Conservation (phyloP, 2,888 invertebrate genomes). For the Conchocele bisecta region DNA sequence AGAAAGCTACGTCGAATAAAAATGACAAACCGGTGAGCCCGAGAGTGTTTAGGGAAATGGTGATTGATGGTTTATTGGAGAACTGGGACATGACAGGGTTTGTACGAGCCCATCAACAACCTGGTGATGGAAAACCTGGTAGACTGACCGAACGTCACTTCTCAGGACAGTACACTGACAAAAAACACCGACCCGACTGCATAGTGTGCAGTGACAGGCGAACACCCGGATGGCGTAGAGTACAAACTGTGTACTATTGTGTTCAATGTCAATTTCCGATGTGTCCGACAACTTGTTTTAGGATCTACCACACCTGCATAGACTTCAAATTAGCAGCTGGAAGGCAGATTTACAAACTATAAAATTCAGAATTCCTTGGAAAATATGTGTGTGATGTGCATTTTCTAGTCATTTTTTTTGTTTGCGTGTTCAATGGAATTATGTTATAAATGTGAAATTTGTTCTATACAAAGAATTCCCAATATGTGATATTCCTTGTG, state of each 20-base stretch:
- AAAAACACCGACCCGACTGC: background rate
- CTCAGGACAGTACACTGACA: background rate
- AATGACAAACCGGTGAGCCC: no score
- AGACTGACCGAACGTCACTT: constrained; percentile 2
- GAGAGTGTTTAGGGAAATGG: no score
- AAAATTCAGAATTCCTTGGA: no score
- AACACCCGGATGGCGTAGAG: background rate
- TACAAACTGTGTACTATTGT: background rate
- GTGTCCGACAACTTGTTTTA: constrained; percentile 3
- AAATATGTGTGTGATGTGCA: no score
- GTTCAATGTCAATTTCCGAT: background rate
- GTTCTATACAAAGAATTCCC: no score
- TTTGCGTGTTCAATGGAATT: no score
- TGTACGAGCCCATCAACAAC: no score
- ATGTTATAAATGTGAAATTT: no score
- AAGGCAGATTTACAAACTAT: background rate
- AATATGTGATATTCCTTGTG: no score
- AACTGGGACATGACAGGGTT: no score
- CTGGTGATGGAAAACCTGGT: background rate
- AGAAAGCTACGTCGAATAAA: background rate
- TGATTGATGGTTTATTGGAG: no score
- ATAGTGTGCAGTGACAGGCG: background rate
- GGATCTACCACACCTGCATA: background rate
- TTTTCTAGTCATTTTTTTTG: no score
- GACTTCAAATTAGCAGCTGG: constrained; percentile 1